phyloP scores from a whole-genome alignment of 2,888 invertebrate species.

The Lordiphosa fenestrarum region DNA sequence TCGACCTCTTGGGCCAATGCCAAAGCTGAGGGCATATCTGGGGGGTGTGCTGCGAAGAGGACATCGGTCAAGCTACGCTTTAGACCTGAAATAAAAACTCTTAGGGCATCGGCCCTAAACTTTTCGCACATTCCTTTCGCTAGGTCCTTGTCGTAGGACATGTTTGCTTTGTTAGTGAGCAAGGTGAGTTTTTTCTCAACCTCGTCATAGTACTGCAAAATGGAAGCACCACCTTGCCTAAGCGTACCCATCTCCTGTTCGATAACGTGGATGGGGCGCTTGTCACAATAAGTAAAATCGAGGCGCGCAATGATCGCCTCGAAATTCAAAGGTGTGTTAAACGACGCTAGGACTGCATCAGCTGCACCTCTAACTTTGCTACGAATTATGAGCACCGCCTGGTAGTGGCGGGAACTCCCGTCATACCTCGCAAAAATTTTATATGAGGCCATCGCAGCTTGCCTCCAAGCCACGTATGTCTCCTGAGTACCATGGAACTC shows the following conservation, averaged over 20 bases:
- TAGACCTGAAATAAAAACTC: constrained; percentile 3
- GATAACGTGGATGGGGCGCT: constrained; percentile 2
- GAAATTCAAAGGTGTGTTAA: not conserved
- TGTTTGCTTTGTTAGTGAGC: constrained; percentile 2
- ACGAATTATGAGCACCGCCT: constrained; percentile 1
- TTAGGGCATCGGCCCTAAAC: constrained; percentile 1
- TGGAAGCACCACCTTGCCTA: constrained; percentile 3
- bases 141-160: not conserved
- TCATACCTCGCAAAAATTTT: not conserved
- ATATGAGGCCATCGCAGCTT: not conserved
- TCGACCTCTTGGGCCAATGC: too few species aligned
- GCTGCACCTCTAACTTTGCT: constrained; percentile 5
- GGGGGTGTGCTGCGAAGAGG: too few species aligned
- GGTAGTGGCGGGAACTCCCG: constrained; percentile 3
- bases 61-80: constrained; percentile 1
- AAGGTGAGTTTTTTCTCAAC: constrained; percentile 11
- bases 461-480: too few species aligned
- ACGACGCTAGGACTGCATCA: not conserved
- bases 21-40: too few species aligned
- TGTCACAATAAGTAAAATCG: constrained; percentile 6
- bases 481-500: too few species aligned
- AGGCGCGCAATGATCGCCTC: constrained; percentile 4
- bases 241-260: constrained; percentile 3
- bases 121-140: not conserved
- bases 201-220: constrained; percentile 11